Base-by-base conservation (phyloP, 2,113 vertebrate species). In the Eurypyga helias region DNA sequence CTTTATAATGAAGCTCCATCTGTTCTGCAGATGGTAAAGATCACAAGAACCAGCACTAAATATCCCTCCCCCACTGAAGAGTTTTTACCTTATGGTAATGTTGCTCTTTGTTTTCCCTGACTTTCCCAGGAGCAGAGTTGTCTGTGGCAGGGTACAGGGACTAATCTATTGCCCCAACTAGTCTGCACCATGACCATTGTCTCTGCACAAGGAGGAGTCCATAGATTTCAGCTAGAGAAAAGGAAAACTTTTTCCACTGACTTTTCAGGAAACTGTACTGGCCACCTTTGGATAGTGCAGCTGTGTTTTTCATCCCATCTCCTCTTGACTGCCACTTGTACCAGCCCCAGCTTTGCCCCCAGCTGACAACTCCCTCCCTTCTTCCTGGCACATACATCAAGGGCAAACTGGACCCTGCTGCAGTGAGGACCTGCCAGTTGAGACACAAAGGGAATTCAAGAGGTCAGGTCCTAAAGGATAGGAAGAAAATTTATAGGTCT, bases 1-100 rank as follows among this genome's bases (percentile, higher is more conserved):
- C 86, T 95, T 96, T 92, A 96, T 97, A 97, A 97, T 94, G 94
- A 95, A 97, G 89, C 95, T 97, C 96, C 97, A 97, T 97, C 95
- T 97, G 96, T 97, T 97, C 96, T 97, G 62, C 96, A 97, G 96
- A 96, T 97, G 95, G 97, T 92, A 92, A 97, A 96, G 95, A 97
- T 97, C 97, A 96, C 96, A 96, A 96, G 97, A 96, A 97, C 94
- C 92, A 95, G 93, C 93, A 97, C 91, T 96, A 83, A 94, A 91
- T 92, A 90, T 96, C 93, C 96, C 95, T 97, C 97, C 96, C 97
- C 95, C 94, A 96, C 91, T 2, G 0, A 77, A 94, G 96, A 96
- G 87, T 92, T 94, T 94, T 85, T 97, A 95, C 96, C 91, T 96
- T 96, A 87, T 95, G 92, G 89, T 76, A 85, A 85, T 76, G 66